Conservation (phyloP, 2,797 vertebrate species). For the Hypotaenidia philippensis region DNA sequence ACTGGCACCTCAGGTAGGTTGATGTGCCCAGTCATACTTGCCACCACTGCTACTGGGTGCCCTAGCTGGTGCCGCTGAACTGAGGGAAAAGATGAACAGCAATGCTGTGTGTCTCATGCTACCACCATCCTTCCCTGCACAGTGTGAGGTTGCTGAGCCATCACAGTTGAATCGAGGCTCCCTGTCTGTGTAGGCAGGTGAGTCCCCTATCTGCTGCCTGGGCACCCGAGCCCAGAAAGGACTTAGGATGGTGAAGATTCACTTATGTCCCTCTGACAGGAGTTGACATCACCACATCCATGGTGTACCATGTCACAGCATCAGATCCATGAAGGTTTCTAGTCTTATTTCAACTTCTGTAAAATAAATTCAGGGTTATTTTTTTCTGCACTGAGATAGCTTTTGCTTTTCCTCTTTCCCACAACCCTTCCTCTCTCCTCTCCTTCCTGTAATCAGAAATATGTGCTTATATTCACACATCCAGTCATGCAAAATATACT, state of each 20-base stretch:
- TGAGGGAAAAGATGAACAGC: background rate
- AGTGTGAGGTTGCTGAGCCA: background rate
- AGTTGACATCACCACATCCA: rapidly evolving
- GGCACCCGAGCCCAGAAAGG: background rate
- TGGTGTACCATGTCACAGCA: background rate
- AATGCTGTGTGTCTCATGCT: background rate
- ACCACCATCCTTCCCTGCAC: background rate
- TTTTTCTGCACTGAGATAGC: background rate
- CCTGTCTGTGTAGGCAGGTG: background rate
- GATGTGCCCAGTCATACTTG: background rate
- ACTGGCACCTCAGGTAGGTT: background rate
- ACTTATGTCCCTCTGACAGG: background rate
- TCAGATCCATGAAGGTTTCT: background rate
- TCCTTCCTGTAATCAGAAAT: background rate
- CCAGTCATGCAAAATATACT: background rate
- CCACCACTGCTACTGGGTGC: background rate
- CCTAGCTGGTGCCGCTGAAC: background rate
- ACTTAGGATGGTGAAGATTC: background rate
- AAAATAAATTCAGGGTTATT: background rate
- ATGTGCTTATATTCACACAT: background rate
- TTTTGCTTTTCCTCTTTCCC: background rate
- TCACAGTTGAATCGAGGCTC: background rate
- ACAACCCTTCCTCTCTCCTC: background rate
- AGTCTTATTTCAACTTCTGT: background rate
- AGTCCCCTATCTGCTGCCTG: background rate